Percentiles rank a stretch among this genome's conserved stretches.
Evolutionary conservation across 2,113 vertebrate genomes (phyloP).

Genomic region (Melierax canorus): DNA sequence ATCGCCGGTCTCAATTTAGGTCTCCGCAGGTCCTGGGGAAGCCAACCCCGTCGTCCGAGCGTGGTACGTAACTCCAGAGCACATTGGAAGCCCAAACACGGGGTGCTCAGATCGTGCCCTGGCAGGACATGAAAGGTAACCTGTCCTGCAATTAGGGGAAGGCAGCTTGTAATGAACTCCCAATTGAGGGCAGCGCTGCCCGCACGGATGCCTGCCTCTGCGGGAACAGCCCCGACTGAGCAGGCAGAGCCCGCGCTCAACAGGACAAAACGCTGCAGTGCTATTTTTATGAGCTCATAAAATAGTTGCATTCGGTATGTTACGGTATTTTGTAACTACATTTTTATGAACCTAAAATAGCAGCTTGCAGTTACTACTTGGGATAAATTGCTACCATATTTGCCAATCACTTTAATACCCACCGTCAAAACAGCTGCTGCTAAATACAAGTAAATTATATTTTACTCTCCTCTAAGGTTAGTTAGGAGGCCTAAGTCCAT

Average conservation of each 20-base stretch:
- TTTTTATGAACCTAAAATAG: constrained; percentile 66
- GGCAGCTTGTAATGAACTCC: neutral
- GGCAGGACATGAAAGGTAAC: constrained; percentile 50
- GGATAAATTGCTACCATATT: constrained; percentile 64
- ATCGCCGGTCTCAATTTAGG: neutral
- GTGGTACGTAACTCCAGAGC: neutral
- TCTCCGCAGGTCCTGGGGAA: neutral
- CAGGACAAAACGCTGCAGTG: neutral
- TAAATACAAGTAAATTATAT: constrained; percentile 11
- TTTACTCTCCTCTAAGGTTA: constrained; percentile 5
- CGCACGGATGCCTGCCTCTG: neutral
- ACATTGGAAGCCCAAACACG: neutral
- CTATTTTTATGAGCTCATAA: constrained; percentile 49
- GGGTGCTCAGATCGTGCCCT: neutral
- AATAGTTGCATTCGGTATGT: constrained; percentile 7
- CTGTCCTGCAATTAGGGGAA: constrained; percentile 16
- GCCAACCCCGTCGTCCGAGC: neutral
- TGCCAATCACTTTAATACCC: constrained; percentile 6
- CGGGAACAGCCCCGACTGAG: neutral
- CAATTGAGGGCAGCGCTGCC: neutral
- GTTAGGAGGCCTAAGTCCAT: neutral
- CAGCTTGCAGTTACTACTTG: constrained; percentile 45
- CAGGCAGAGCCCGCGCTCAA: rapidly evolving
- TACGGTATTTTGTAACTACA: constrained; percentile 28
- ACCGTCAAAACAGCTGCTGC: constrained; percentile 17